These are phyloP conservation scores for Drosophila acutilabella DNA, from an alignment of 2,888 invertebrate species.

Conservation along the genomic window DNA sequence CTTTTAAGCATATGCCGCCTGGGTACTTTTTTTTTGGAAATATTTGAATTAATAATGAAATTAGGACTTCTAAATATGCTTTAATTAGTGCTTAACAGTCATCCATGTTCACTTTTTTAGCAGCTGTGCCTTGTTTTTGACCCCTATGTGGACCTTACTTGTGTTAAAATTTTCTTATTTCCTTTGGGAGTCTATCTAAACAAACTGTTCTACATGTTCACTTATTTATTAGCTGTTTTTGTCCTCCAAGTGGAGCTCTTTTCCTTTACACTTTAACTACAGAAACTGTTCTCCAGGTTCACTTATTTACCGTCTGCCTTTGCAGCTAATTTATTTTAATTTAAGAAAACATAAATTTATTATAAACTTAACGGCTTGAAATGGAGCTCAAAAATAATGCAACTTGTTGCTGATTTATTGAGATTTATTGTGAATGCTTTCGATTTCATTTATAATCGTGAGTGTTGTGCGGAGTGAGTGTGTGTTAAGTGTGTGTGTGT, in stretches of 20 bases:
- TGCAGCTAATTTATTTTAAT: constrained; percentile 12
- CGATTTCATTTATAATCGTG: constrained; percentile 52
- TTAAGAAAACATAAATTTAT: constrained; percentile 9
- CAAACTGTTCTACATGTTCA: not conserved
- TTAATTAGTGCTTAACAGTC: not conserved
- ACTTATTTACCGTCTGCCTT: not conserved
- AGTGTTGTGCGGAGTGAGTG: not conserved
- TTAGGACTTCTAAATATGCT: too few species aligned
- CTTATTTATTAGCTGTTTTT: too few species aligned
- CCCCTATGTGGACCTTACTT: not conserved
- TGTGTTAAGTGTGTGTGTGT: constrained; percentile 8
- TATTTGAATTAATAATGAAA: too few species aligned
- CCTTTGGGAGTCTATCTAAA: not conserved
- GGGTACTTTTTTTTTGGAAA: not conserved
- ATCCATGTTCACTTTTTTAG: constrained; percentile 8
- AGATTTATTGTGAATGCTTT: constrained; percentile 62
- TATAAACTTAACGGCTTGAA: constrained; percentile 9
- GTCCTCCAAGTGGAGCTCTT: too few species aligned
- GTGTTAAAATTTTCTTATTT: not conserved
- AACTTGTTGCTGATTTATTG: constrained; percentile 52
- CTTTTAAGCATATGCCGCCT: not conserved
- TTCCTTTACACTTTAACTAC: too few species aligned
- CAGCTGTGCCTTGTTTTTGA: not conserved
- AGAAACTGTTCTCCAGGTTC: not conserved
- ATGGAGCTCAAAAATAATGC: constrained; percentile 12